Conservation (phyloP, 1,140 invertebrate genomes). For the Bombus terrestris region DNA sequence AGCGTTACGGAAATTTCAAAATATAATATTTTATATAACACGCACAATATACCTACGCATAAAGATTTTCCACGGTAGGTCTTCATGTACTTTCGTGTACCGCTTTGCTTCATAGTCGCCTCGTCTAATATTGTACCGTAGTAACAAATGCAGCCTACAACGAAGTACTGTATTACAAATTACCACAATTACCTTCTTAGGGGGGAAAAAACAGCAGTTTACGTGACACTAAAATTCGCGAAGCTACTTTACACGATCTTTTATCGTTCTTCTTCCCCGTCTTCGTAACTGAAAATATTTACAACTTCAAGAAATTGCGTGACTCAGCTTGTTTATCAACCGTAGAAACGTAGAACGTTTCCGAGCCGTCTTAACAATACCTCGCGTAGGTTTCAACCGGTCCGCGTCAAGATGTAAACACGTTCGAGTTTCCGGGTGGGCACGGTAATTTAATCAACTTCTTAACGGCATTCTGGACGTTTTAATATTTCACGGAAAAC, state of each 20-base stretch:
- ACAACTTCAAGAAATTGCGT: neutral
- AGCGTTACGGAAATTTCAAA: no score
- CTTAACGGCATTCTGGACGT: conserved; percentile 24
- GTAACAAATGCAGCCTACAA: no score
- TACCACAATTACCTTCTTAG: no score
- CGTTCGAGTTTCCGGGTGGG: neutral
- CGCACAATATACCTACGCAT: no score
- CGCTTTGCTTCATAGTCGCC: no score
- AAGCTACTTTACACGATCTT: neutral
- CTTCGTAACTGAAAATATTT: neutral
- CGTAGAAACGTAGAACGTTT: neutral
- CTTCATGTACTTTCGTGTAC: no score
- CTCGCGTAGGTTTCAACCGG: neutral
- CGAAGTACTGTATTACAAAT: no score
- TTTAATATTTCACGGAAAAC: conserved; percentile 50
- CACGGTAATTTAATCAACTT: conserved; percentile 22
- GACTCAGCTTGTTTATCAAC: conserved; percentile 18
- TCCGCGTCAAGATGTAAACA: conserved; percentile 9
- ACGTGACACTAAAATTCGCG: neutral
- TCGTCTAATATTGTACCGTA: no score
- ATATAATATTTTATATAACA: no score
- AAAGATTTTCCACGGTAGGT: no score
- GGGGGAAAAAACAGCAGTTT: neutral
- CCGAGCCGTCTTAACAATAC: neutral
- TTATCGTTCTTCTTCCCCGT: neutral